phyloP scores from a whole-genome alignment of 2,888 invertebrate genomes.

The Leucophenga maculata region DNA sequence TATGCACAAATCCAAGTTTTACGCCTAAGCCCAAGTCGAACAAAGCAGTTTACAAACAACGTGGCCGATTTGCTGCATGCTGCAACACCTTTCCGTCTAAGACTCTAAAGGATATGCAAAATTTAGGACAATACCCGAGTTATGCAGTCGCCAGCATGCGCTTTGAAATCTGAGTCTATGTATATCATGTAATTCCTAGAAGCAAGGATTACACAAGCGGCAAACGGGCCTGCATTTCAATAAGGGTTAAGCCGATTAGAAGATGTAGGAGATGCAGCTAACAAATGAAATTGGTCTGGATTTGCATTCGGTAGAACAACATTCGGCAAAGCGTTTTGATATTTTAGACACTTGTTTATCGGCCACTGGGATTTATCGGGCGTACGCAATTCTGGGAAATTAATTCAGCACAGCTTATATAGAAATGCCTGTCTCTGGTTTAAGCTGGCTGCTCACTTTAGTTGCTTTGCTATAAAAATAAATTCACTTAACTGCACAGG shows the following conservation, averaged over 20 bases:
- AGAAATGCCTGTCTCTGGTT: not conserved
- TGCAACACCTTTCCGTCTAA: slow-evolving; percentile 38
- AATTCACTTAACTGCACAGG: slow-evolving; percentile 48
- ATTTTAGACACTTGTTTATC: slow-evolving; percentile 28
- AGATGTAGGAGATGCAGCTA: slow-evolving; percentile 37
- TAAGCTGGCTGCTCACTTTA: not conserved
- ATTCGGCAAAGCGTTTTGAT: slow-evolving; percentile 15
- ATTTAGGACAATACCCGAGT: not conserved
- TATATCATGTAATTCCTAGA: not conserved
- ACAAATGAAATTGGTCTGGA: slow-evolving; percentile 52
- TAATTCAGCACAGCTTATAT: not conserved
- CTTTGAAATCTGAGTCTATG: slow-evolving; percentile 38
- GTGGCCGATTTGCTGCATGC: slow-evolving; percentile 51
- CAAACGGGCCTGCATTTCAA: not conserved
- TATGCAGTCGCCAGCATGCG: not conserved
- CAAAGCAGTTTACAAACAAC: slow-evolving; percentile 55
- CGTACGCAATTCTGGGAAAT: slow-evolving; percentile 14
- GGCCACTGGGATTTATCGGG: not conserved
- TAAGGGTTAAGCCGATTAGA: slow-evolving; percentile 31
- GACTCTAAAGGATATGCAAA: slow-evolving; percentile 25
- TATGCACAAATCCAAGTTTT: too few relatives aligned
- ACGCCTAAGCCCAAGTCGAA: too few relatives aligned
- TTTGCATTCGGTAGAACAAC: slow-evolving; percentile 29
- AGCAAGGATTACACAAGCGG: not conserved
- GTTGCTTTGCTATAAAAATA: slow-evolving; percentile 48